Conservation (phyloP, 2,113 vertebrate species). For the Pogonocichla stellata region DNA sequence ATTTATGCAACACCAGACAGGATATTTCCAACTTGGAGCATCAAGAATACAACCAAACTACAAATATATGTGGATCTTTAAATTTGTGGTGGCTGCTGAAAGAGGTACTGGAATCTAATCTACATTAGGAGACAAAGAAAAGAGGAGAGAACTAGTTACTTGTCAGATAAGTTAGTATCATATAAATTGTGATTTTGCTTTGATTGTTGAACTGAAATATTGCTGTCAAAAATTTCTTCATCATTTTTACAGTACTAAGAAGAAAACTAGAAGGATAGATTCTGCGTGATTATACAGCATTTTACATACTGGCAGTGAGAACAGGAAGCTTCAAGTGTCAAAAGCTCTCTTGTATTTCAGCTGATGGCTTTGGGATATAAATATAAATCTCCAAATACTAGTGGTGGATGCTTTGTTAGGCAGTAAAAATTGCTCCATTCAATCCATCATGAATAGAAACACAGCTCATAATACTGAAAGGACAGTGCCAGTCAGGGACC, state of each 20-base stretch:
- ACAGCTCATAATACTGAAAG: neutral
- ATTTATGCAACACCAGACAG: neutral
- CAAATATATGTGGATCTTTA: neutral
- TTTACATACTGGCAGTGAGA: neutral
- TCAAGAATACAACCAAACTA: neutral
- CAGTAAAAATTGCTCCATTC: neutral
- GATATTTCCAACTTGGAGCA: neutral
- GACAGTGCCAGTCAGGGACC: neutral
- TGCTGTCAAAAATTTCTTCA: neutral
- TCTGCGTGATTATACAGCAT: neutral
- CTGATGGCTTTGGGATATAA: neutral
- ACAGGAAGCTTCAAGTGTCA: neutral
- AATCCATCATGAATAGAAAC: neutral
- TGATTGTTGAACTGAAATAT: neutral
- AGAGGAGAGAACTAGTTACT: neutral
- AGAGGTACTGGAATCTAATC: neutral
- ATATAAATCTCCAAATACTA: neutral
- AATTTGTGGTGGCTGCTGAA: neutral
- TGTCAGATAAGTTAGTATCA: neutral
- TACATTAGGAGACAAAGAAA: neutral
- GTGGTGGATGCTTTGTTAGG: neutral
- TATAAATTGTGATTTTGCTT: neutral
- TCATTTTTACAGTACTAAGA: neutral
- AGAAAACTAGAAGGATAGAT: neutral
- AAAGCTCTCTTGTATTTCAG: slow-evolving; percentile 9